Evolutionary conservation across 2,797 vertebrate genomes (phyloP).

Genomic region (Muraenolepis orangiensis): DNA sequence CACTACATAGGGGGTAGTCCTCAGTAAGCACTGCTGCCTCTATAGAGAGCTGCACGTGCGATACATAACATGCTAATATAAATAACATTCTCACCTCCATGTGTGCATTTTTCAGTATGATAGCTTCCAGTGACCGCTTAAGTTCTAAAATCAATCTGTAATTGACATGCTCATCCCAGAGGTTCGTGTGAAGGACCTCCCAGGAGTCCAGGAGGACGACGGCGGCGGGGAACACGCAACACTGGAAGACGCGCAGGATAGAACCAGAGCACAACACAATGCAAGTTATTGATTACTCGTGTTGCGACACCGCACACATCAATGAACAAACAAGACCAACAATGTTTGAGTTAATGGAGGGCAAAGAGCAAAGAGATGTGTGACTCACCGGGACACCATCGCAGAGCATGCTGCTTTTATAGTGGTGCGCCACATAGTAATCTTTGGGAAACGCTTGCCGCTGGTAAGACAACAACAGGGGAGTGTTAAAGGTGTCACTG

Average conservation of each 20-base stretch:
- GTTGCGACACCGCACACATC: not conserved
- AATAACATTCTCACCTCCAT: slow-evolving; percentile 49
- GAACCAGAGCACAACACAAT: slow-evolving; percentile 1
- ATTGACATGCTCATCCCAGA: slow-evolving; percentile 70
- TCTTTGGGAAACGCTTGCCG: slow-evolving; percentile 73
- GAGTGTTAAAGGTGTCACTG: not conserved
- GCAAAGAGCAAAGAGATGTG: not conserved
- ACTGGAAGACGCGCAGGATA: slow-evolving; percentile 59
- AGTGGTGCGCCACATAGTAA: slow-evolving; percentile 70
- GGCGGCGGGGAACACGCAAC: slow-evolving; percentile 73
- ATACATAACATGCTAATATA: not conserved
- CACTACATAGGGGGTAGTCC: not conserved
- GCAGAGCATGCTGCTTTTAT: slow-evolving; percentile 68
- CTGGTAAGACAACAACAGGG: slow-evolving; percentile 43
- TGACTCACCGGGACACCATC: slow-evolving; percentile 69
- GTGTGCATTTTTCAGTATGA: slow-evolving; percentile 56
- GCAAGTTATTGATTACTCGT: not conserved
- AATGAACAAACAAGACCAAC: not conserved
- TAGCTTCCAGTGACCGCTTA: slow-evolving; percentile 56
- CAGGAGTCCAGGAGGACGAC: slow-evolving; percentile 71
- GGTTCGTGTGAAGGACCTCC: slow-evolving; percentile 62
- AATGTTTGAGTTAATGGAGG: not conserved
- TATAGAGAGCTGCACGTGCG: not conserved
- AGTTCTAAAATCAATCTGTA: slow-evolving; percentile 63
- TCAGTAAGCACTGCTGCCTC: not conserved